Percentiles rank a stretch among this genome's conserved stretches.
These are phyloP conservation scores for Myripristis murdjan DNA, from an alignment of 2,797 vertebrate genomes.

Conservation along the genomic window DNA sequence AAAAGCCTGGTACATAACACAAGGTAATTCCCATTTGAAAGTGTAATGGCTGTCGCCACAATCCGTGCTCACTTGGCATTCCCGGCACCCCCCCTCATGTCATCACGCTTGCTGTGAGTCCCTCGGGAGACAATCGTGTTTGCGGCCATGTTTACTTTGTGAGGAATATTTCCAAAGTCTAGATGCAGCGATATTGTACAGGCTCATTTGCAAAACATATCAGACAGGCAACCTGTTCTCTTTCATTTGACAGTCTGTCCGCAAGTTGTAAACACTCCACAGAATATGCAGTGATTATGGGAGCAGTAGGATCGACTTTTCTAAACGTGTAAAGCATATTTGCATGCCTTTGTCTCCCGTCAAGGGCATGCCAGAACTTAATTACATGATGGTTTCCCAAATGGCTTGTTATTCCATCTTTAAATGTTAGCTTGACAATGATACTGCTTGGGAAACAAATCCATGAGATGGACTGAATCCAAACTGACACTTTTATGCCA, in stretches of 20 bases:
- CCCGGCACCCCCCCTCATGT: constrained; percentile 2
- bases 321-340: constrained; percentile 30
- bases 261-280: constrained; percentile 63
- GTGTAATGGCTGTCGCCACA: constrained; percentile 58
- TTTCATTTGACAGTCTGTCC: constrained; percentile 58
- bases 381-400: constrained; percentile 29
- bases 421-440: neutral
- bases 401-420: constrained; percentile 14
- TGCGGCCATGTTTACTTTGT: constrained; percentile 66
- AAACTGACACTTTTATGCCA: neutral
- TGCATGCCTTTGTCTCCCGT: constrained; percentile 48
- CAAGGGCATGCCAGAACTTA: constrained; percentile 26
- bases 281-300: constrained; percentile 69
- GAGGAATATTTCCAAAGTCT: constrained; percentile 64
- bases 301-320: constrained; percentile 42
- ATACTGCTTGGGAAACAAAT: constrained; percentile 4
- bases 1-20: constrained; percentile 42
- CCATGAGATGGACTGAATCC: neutral
- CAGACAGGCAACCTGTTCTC: constrained; percentile 71
- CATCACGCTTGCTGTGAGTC: constrained; percentile 30
- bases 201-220: constrained; percentile 79
- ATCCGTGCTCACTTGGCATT: constrained; percentile 45
- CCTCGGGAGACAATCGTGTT: constrained; percentile 56
- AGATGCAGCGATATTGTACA: constrained; percentile 44
- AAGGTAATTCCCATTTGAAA: constrained; percentile 63